Conservation (phyloP, 2,797 vertebrate genomes). For the Lagorchestes hirsutus region DNA sequence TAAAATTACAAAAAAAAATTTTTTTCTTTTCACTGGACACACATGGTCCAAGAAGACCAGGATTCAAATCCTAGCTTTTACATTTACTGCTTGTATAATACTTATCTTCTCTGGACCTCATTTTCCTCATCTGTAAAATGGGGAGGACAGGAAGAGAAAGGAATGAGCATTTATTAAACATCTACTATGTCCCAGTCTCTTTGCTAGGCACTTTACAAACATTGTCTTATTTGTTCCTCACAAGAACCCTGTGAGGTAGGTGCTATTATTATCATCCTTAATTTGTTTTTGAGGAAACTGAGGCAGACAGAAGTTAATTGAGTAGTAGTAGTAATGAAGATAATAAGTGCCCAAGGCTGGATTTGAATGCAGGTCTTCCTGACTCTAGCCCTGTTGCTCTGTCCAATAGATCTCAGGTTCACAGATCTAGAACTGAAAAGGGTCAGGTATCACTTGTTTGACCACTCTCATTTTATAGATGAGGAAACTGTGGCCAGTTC, state of each 20-base stretch:
- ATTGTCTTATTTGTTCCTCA: background rate
- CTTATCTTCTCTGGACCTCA: background rate
- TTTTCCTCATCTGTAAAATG: background rate
- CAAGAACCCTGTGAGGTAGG: background rate
- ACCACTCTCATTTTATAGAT: background rate
- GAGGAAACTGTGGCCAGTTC: background rate
- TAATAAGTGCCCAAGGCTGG: background rate
- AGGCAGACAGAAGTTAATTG: background rate
- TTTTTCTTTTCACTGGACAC: background rate
- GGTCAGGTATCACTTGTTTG: background rate
- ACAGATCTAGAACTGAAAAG: background rate
- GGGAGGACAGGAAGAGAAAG: background rate
- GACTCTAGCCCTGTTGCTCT: background rate
- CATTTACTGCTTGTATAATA: background rate
- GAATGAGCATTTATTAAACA: background rate
- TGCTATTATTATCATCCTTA: background rate
- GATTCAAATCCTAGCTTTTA: background rate
- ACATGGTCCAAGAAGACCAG: background rate
- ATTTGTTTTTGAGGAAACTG: background rate
- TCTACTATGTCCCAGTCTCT: background rate
- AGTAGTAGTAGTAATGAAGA: background rate
- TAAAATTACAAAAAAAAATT: background rate
- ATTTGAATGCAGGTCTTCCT: background rate
- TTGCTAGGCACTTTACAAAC: background rate
- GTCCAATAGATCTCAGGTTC: background rate